Evolutionary conservation across 1,140 invertebrate genomes (phyloP), one percentile per base, ranked within the genome.

Genomic region (Aradophagus sp.): DNA sequence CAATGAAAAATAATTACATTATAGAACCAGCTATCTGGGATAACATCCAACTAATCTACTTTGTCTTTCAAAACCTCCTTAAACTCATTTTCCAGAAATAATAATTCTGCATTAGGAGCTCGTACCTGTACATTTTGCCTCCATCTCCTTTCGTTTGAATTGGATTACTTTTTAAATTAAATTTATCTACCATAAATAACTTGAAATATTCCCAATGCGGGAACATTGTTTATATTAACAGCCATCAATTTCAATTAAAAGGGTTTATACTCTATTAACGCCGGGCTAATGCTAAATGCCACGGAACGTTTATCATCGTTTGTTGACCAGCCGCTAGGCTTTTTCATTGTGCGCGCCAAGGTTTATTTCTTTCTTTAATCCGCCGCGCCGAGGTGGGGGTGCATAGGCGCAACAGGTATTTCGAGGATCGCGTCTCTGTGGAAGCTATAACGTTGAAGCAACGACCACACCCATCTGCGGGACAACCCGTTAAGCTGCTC

Each of bases 361-460:
- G 23, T 58, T 73, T 63, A 73, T 73, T 73, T 67, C 67, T 73
- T 73, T 73, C 62, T 66, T 73, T 62, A 56, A 73, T 73, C 56
- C 68, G 26, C 16, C 20, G 8, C 38, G 19, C 42, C 14, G 12
- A 36, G 63, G 53, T 35, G 20, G 55, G 55, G 62, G 41, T 38
- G 31, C 55, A 55, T 34, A 58, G 44, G 48, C 41, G 52, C 58
- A 73, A 73, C 70, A 63, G 70, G 52, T 73, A 73, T 73, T 68
- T 73, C 58, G 58, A 73, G 63, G 58, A 68, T 55, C 63, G 44
- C 52, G 27, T 66, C 62, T 55, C 19, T 32, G 44, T 56, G 12
- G 69, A 55, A 66, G 62, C 55, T 62, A 55, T 39, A 66, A 47
- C 36, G 15, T 32, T 36, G 29, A 45, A 53, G 56, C 45, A 42